phyloP scores from a whole-genome alignment of 2,113 vertebrate genomes.

The Glaucidium brasilianum region DNA sequence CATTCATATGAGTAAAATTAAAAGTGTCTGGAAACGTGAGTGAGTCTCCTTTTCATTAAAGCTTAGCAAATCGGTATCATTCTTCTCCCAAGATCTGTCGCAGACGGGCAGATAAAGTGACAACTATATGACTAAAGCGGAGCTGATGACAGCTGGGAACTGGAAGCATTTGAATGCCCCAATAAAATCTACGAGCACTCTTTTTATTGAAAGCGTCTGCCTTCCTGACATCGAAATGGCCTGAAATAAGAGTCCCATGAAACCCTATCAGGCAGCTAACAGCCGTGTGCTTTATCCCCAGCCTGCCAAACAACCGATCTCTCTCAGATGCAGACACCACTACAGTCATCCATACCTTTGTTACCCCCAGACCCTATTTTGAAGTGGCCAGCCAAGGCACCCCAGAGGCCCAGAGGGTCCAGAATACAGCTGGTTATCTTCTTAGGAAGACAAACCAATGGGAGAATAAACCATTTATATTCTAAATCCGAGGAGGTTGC shows the following conservation, averaged over 20 bases:
- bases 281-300: constrained; percentile 2
- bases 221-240: constrained; percentile 6
- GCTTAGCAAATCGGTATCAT: background rate
- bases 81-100: background rate
- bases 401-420: background rate
- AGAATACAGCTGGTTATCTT: constrained; percentile 4
- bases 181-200: constrained; percentile 39
- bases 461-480: background rate
- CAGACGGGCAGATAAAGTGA: constrained; percentile 34
- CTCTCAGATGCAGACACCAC: background rate
- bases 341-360: constrained; percentile 1
- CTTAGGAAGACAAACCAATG: background rate
- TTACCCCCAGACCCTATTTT: background rate
- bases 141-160: constrained; percentile 46
- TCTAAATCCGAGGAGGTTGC: background rate
- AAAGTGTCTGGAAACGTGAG: background rate
- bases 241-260: constrained; percentile 30
- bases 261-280: constrained; percentile 19
- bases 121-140: background rate
- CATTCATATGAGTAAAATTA: background rate
- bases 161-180: constrained; percentile 21
- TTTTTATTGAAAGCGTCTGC: constrained; percentile 39
- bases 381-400: background rate
- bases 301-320: background rate
- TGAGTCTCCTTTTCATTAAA: constrained; percentile 19